Conservation (phyloP, 2,888 invertebrate species). For the Drosophila helvetica region DNA sequence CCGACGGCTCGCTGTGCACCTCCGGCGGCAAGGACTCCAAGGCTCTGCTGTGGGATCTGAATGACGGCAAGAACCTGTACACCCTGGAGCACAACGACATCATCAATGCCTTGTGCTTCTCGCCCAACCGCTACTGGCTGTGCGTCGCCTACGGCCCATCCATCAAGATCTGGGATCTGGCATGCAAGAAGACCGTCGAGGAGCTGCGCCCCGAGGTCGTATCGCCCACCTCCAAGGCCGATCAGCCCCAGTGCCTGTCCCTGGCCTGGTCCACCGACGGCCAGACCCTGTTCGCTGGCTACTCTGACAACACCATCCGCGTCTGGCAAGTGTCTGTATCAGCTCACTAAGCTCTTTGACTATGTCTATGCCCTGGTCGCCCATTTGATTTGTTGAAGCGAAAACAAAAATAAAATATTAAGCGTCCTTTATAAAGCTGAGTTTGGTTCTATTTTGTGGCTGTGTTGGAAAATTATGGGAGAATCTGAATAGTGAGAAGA, state of each 20-base stretch:
- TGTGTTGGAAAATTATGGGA: not conserved
- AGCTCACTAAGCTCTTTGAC: slow-evolving; percentile 86
- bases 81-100: slow-evolving; percentile 99
- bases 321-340: slow-evolving; percentile 99
- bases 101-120: slow-evolving; percentile 99
- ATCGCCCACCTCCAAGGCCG: slow-evolving; percentile 89
- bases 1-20: slow-evolving; percentile 99
- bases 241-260: slow-evolving; percentile 97
- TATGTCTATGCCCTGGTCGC: slow-evolving; percentile 44
- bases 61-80: slow-evolving; percentile 99
- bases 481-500: not conserved
- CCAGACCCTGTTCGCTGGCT: slow-evolving; percentile 99
- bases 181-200: slow-evolving; percentile 99
- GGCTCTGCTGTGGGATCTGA: slow-evolving; percentile 99
- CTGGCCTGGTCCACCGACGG: slow-evolving; percentile 99
- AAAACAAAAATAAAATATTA: slow-evolving; percentile 51
- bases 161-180: slow-evolving; percentile 99
- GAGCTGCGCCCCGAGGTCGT: slow-evolving; percentile 98
- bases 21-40: slow-evolving; percentile 99
- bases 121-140: slow-evolving; percentile 99
- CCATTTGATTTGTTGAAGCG: slow-evolving; percentile 56
- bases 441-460: slow-evolving; percentile 4
- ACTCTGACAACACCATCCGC: slow-evolving; percentile 98
- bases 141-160: slow-evolving; percentile 99
- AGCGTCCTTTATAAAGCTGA: slow-evolving; percentile 38